These are phyloP conservation scores for Zoanthus solanderi DNA, from an alignment of 92 coral and sea anemone genomes.

Conservation along the genomic window DNA sequence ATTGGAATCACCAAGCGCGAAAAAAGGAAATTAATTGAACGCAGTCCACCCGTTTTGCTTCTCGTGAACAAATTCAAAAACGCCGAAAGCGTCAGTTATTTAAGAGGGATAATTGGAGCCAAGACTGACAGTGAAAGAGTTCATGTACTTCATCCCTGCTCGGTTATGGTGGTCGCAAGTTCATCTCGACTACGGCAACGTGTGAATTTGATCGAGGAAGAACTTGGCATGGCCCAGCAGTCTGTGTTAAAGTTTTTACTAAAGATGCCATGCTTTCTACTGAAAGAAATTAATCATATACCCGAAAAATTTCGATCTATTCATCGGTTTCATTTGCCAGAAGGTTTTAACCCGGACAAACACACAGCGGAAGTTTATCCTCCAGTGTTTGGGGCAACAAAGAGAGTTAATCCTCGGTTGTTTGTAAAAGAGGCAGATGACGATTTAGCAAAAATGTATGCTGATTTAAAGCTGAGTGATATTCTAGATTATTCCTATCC, in stretches of 20 bases:
- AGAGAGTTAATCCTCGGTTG: conserved; percentile 64
- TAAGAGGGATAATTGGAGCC: conserved; percentile 73
- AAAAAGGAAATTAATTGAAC: conserved; percentile 77
- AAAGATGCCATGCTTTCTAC: conserved; percentile 71
- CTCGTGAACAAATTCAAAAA: conserved; percentile 43
- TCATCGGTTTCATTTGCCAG: conserved; percentile 72
- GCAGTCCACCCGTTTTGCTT: conserved; percentile 76
- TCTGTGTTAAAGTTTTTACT: conserved; percentile 73
- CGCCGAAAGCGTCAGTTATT: conserved; percentile 63
- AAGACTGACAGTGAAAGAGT: conserved; percentile 43
- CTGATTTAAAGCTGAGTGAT: conserved; percentile 58
- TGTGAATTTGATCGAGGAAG: conserved; percentile 69
- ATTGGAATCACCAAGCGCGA: conserved; percentile 73
- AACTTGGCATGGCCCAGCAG: conserved; percentile 83
- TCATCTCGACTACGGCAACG: conserved; percentile 61
- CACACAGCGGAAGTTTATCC: conserved; percentile 85
- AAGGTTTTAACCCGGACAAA: conserved; percentile 75
- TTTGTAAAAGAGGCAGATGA: conserved; percentile 66
- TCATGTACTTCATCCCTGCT: conserved; percentile 77
- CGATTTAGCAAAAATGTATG: conserved; percentile 53
- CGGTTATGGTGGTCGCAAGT: conserved; percentile 66
- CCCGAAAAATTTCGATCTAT: conserved; percentile 67
- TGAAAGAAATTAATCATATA: conserved; percentile 52
- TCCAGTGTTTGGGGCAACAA: conserved; percentile 57
- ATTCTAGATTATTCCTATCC: conserved; percentile 83